Base-by-base conservation (phyloP, 2,888 invertebrate species). In the Lasioglossum pauxillum region DNA sequence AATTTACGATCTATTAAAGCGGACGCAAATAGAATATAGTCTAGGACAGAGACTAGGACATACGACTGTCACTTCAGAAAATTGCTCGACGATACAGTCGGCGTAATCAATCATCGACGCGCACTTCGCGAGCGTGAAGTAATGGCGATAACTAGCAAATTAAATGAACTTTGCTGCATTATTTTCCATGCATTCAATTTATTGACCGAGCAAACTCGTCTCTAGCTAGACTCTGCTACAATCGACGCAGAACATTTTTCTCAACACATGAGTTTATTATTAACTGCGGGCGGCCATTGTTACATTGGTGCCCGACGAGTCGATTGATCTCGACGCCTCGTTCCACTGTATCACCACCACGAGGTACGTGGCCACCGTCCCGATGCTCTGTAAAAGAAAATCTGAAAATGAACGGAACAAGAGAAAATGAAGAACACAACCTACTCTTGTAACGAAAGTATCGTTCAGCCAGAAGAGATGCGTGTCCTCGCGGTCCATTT, bases 291-390 rank as follows among this genome's bases (percentile, higher is more conserved):
- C 14, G 60, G 8, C 1, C 27, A 27, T 0, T 12, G 27, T 60
- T 14, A 8, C 3, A 69, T 69, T 69, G 23, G 3, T 2, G 23
- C 8, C 19, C 38, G 16, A 10, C 3, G 69, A 38, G 10, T n/a
- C 3, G 10, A 0, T 7, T 19, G 3, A 8, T 5, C 31, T 31
- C 27, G 16, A 10, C 3, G 67, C 1, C 67, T 35, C 35, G 4
- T 35, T 19, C 72, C 46, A 72, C 44, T 72, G 72, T 44, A 72
- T 72, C 27, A 46, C 27, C 10, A 72, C 27, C 12, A 72, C n/a
- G n/a, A 46, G 5, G 19, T 44, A 72, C 16, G 72, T 72, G 27
- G 1, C 1, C 44, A 72, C 44, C 27, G 14, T 8, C 1, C 44
- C 44, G 14, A 72, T 31, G 44, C 44, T 44, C 72, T 72, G 44